Base-by-base conservation (phyloP, 2,888 invertebrate genomes). In the Eumacrocentrus americanus region DNA sequence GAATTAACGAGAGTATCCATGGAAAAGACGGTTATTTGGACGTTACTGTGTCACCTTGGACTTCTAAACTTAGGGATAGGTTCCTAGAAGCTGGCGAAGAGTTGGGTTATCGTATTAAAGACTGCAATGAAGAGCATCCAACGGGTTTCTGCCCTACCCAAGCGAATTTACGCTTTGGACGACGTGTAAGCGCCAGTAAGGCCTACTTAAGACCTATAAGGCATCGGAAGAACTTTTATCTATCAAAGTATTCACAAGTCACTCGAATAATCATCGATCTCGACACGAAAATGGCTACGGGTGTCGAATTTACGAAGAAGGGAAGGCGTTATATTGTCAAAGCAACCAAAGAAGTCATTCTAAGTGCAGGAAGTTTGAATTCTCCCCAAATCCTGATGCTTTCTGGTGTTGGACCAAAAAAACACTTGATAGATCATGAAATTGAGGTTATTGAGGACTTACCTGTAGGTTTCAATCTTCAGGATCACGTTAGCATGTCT, bases 321-420 rank as follows among this genome's bases (percentile, higher is more conserved):
- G 84, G 84, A 22, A 81, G 74, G 72, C 84, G 82, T 52, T 86
- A 81, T 61, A 69, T 75, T 2, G 83, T 85, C 0, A 75, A 79
- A 3, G 91, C 91, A 2, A 84, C 83, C 11, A 91, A 89, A 66
- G 94, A 92, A 81, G 86, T 95, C 1, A 85, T 95, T 54, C 79
- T 94, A 23, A 87, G 90, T 5, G 92, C 92, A 0, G 95, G 95
- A 64, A 82, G 91, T 0, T 88, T 95, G 23, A 92, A 91, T 67
- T 91, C 92, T 1, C 93, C 95, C 0, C 94, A 95, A 75, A 78
- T 95, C 2, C 79, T 95, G 46, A 90, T 94, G 91, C 78, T 94
- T 11, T 94, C 94, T 0, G 95, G 95, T 9, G 82, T 94, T 23
- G 92, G 92, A 0, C 91, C 91, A 0, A 80, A 76, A 25, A 82